Base-by-base conservation (phyloP, 2,797 vertebrate species). In the Glyptemys insculpta region DNA sequence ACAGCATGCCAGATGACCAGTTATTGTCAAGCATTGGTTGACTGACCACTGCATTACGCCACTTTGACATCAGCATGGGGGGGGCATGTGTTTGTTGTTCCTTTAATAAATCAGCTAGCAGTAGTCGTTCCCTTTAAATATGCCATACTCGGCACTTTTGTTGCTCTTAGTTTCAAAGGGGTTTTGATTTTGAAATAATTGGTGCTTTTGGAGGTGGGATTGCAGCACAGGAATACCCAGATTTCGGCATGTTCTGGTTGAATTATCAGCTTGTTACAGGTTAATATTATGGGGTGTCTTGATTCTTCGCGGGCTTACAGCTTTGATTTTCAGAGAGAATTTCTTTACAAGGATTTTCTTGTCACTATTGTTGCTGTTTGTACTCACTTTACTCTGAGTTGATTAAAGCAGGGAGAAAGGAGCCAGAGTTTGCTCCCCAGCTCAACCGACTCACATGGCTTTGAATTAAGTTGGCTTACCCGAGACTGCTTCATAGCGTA, bases 171-270 rank as follows among this genome's bases (percentile, higher is more conserved):
- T 41, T 65, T 72, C 68, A 41, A 41, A 65, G 78, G 49, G 16
- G 12, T 79, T 79, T 93, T 85, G 85, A 92, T 78, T 85, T 31
- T 59, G 49, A 85, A 92, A n/a, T 76, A 92, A 86, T 86, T 82
- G 92, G 62, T 59, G 31, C 53, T 88, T 65, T 72, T 12, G 52
- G 62, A 47, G 53, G 34, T 65, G 79, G 86, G 72, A 29, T 68
- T 78, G 85, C 81, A 78, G 57, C 81, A 34, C 47, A 59, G 57
- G 29, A 53, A 74, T 31, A 68, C 49, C 79, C 65, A 87, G 50
- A 86, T 86, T 89, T 52, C 56, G 57, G 65, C 53, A 53, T 76
- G 14, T 68, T 91, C 49, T 79, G 53, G 12, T 41, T 86, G 86
- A 87, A 83, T 31, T 15, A 56, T 53, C 54, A 52, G 86, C 86